Base-by-base conservation (phyloP, 2,888 invertebrate species). In the Nyleta sp. region DNA sequence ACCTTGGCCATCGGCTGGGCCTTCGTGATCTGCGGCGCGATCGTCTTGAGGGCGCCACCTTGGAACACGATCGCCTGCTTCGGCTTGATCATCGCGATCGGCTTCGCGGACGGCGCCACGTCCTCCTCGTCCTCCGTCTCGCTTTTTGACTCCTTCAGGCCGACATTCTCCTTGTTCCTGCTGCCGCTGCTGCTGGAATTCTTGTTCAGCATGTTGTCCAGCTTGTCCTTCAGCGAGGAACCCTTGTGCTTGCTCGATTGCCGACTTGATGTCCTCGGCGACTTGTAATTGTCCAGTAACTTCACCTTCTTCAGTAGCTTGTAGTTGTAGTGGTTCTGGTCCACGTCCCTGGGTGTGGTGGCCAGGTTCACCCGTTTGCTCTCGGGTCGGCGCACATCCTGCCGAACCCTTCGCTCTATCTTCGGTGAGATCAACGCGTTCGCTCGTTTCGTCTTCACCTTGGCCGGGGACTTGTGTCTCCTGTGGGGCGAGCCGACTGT, bases 161-260 rank as follows among this genome's bases (percentile, higher is more conserved):
- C 42, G 7, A 13, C 38, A 2, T 52, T 20, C 17, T 67, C 71
- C 6, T 53, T 60, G 38, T 64, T 31, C 0, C 40, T 52, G 4
- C 8, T 53, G 5, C 24, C 33, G 5, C n/a, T 31, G n/a, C 15
- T 22, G 4, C 38, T 33, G 11, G 46, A 2, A 10, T 50, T 68
- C 7, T 57, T 50, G 24, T 86, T 88, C 35, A 90, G 74, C 68
- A 90, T 88, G 33, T 87, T 88, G 35, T 82, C 83, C 15, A 91
- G 67, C 46, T 91, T 90, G 1, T 90, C 88, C 53, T 88, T 90
- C 20, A 90, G 78, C 6, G 90, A 89, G 2, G 86, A 84, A 0
- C 83, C 81, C 28, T 70, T 82, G 0, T 81, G 57, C 15, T 75
- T 83, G 33, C 8, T 52, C 1, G 70, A 18, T 13, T 20, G 7